Evolutionary conservation across 2,113 vertebrate genomes (phyloP).

Genomic region (Sminthopsis crassicaudata): DNA sequence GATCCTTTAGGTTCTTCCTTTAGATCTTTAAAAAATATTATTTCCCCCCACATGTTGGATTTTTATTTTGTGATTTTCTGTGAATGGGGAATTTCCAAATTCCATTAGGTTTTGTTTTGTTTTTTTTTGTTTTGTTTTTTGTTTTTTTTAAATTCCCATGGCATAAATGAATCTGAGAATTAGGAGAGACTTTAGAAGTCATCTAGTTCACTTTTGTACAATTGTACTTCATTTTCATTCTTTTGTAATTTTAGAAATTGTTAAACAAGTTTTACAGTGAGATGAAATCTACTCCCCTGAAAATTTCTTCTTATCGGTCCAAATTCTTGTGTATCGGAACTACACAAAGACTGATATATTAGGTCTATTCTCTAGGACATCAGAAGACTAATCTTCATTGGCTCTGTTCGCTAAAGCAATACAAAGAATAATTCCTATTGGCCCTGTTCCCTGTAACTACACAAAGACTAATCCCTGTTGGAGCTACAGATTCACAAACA

Average conservation of each 20-base stretch:
- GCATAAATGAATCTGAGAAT: not conserved
- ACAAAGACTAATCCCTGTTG: not conserved
- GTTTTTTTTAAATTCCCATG: not conserved
- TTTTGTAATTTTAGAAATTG: not conserved
- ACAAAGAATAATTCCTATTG: not conserved
- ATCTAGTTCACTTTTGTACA: not conserved
- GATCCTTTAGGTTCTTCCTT: not conserved
- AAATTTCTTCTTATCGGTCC: not conserved
- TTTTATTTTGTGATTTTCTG: not conserved
- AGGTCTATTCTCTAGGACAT: not conserved
- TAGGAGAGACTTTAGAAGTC: not conserved
- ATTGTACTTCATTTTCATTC: not conserved
- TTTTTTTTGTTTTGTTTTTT: not conserved
- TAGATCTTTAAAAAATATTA: not conserved
- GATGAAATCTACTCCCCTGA: not conserved
- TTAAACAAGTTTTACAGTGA: not conserved
- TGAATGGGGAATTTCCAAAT: not conserved
- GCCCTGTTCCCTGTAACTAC: not conserved
- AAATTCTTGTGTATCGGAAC: not conserved
- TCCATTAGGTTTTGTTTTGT: not conserved
- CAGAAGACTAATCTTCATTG: not conserved
- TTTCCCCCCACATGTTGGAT: not conserved
- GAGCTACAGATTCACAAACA: not conserved
- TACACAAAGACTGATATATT: not conserved
- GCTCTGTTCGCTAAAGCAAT: not conserved